Evolutionary conservation across 2,797 vertebrate genomes (phyloP).

Genomic region (Erethizon dorsatum): DNA sequence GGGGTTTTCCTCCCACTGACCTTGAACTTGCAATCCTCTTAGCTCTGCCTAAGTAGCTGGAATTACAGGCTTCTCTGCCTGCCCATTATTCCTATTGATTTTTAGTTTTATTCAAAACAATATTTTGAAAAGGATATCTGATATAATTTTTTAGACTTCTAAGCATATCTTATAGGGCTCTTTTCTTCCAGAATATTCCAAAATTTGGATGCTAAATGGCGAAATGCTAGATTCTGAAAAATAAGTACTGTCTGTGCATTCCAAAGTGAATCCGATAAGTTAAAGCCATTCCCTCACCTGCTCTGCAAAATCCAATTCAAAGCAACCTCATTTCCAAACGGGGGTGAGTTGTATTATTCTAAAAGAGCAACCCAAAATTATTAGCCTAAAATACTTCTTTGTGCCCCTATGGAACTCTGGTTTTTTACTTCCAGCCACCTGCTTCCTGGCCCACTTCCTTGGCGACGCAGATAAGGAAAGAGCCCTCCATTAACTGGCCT

Average conservation of each 20-base stretch:
- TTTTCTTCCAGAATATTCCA: background rate
- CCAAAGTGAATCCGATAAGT: background rate
- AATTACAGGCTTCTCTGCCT: background rate
- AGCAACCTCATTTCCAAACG: background rate
- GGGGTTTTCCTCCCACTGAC: background rate
- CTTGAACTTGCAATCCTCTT: background rate
- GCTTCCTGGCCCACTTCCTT: background rate
- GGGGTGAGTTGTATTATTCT: background rate
- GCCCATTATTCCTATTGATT: background rate
- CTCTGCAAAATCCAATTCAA: constrained; percentile 3
- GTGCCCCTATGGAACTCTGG: background rate
- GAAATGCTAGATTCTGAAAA: constrained; percentile 46
- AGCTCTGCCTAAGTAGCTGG: background rate
- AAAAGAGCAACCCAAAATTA: background rate
- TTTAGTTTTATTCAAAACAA: constrained; percentile 43
- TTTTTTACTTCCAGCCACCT: background rate
- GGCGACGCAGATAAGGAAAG: background rate
- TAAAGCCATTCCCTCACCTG: background rate
- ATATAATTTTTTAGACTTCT: constrained; percentile 5
- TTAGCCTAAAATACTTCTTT: background rate
- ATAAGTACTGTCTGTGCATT: constrained; percentile 21
- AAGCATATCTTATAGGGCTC: background rate
- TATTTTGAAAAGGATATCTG: constrained; percentile 60
- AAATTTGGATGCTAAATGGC: constrained; percentile 41
- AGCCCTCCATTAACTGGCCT: background rate